Evolutionary conservation across 1,140 invertebrate species (phyloP).

Genomic region (Listronotus oregonensis): DNA sequence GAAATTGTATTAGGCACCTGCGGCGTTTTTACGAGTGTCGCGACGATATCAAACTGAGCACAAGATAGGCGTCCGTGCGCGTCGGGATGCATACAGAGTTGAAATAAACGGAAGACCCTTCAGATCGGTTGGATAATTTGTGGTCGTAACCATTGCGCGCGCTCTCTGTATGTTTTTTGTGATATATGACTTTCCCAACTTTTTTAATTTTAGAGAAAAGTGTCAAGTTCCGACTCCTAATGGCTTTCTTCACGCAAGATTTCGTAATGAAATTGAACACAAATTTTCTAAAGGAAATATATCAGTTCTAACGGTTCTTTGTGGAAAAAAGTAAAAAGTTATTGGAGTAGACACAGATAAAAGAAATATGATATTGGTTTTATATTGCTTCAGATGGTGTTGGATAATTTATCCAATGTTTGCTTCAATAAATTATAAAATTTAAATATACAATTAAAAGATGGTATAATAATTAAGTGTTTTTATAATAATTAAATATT

Average conservation of each 20-base stretch:
- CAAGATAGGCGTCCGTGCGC: slow-evolving; percentile 31
- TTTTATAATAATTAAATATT: no score
- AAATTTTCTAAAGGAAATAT: slow-evolving; percentile 23
- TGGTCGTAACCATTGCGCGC: slow-evolving; percentile 33
- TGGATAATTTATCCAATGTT: no score
- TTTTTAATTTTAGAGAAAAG: slow-evolving; percentile 38
- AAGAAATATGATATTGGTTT: not conserved
- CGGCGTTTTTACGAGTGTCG: slow-evolving; percentile 16
- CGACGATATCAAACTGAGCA: slow-evolving; percentile 19
- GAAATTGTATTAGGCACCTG: slow-evolving; percentile 1
- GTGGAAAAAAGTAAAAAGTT: not conserved
- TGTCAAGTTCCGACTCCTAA: slow-evolving; percentile 30
- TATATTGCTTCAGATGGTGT: not conserved
- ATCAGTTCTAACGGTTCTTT: slow-evolving; percentile 16
- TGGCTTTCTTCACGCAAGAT: slow-evolving; percentile 35
- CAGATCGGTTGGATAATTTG: slow-evolving; percentile 29
- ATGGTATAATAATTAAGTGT: no score
- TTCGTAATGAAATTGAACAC: slow-evolving; percentile 31
- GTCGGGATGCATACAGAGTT: slow-evolving; percentile 34
- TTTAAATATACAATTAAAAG: no score
- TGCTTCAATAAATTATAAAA: no score
- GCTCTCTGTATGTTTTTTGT: slow-evolving; percentile 27
- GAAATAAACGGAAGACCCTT: slow-evolving; percentile 32
- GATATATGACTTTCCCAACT: slow-evolving; percentile 36
- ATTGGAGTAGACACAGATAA: not conserved